These are phyloP conservation scores for Lacanobia wlatinum DNA, from an alignment of 2,888 invertebrate genomes.

Conservation along the genomic window DNA sequence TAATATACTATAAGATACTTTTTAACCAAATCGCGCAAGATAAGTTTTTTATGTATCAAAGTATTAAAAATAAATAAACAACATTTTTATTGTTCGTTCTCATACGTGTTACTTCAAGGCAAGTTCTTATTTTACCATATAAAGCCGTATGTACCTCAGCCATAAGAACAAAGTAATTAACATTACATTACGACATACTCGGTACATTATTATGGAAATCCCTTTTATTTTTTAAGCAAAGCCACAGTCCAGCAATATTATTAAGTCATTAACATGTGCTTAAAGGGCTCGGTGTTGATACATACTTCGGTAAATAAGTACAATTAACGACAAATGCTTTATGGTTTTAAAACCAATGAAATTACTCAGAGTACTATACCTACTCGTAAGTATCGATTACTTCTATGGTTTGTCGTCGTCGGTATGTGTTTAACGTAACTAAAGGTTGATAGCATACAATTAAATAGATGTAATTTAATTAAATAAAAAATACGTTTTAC, in stretches of 20 bases:
- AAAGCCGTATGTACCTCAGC: slow-evolving; percentile 23
- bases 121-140: slow-evolving; percentile 50
- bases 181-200: slow-evolving; percentile 45
- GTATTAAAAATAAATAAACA: slow-evolving; percentile 20
- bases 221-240: slow-evolving; percentile 44
- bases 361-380: too few species aligned
- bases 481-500: background rate
- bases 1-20: too few species aligned
- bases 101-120: slow-evolving; percentile 26
- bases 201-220: slow-evolving; percentile 47
- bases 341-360: slow-evolving; percentile 15
- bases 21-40: background rate
- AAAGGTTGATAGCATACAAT: background rate
- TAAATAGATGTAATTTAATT: background rate
- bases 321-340: slow-evolving; percentile 14
- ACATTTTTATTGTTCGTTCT: slow-evolving; percentile 34
- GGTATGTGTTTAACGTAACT: background rate
- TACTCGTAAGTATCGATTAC: background rate
- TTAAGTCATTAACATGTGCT: slow-evolving; percentile 51
- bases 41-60: background rate
- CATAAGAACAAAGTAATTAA: slow-evolving; percentile 61
- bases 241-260: slow-evolving; percentile 41
- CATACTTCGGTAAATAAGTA: slow-evolving; percentile 17
- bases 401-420: background rate
- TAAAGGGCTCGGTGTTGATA: slow-evolving; percentile 31